A percentile compares a stretch with the other conserved stretches of the same genome.
Conservation (phyloP, 2,797 vertebrate genomes). For the Arctocebus calabarensis region DNA sequence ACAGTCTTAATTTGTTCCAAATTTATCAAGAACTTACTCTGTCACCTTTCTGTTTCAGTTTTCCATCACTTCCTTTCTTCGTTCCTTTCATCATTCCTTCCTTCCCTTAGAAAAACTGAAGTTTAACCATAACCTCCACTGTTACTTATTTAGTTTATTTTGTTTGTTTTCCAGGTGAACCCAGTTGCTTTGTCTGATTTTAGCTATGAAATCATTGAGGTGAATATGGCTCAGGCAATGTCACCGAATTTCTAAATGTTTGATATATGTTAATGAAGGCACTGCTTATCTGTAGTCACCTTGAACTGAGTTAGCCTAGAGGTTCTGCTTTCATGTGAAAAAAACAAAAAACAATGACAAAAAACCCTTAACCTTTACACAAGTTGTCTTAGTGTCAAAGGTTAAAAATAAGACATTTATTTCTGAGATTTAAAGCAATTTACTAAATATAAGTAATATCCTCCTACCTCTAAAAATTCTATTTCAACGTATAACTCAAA, state of each 20-base stretch:
- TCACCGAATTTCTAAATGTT: slow-evolving; percentile 74
- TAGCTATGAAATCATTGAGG: slow-evolving; percentile 70
- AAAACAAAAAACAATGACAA: slow-evolving; percentile 51
- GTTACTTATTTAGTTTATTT: slow-evolving; percentile 63
- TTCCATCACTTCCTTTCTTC: background rate
- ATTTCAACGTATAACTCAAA: slow-evolving; percentile 82
- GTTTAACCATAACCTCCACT: slow-evolving; percentile 56
- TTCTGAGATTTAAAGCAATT: slow-evolving; percentile 79
- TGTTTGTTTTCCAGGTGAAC: slow-evolving; percentile 64
- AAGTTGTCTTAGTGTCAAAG: slow-evolving; percentile 85
- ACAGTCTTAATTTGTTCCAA: slow-evolving; percentile 82
- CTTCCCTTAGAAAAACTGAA: slow-evolving; percentile 16
- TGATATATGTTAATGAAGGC: slow-evolving; percentile 75
- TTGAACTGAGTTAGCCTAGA: slow-evolving; percentile 77
- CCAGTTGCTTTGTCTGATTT: slow-evolving; percentile 60
- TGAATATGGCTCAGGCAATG: slow-evolving; percentile 66
- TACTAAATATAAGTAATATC: slow-evolving; percentile 78
- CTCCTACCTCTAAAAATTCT: slow-evolving; percentile 70
- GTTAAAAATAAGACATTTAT: slow-evolving; percentile 79
- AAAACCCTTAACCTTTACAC: slow-evolving; percentile 84
- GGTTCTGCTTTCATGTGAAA: slow-evolving; percentile 83
- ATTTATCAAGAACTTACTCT: slow-evolving; percentile 61
- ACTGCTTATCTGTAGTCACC: slow-evolving; percentile 75
- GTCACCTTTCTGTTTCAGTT: slow-evolving; percentile 9
- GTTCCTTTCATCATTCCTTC: slow-evolving; percentile 32